Evolutionary conservation across 2,797 vertebrate genomes (phyloP), one percentile per base, ranked within the genome.

Genomic region (Dendrocincla fuliginosa): DNA sequence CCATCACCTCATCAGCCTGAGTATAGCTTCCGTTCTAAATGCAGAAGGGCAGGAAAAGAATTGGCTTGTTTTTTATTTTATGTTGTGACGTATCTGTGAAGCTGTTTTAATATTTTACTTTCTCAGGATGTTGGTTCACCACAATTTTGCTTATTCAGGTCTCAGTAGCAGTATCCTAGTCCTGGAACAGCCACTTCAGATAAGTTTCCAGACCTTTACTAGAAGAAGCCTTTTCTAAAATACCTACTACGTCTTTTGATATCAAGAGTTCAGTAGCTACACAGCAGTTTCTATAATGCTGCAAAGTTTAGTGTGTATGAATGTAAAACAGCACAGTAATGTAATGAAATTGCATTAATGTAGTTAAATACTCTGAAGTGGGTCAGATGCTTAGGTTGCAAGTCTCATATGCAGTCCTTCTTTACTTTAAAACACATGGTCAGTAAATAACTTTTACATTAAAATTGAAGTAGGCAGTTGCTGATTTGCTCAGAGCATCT

Each of bases 201-300:
- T 28, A 73, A n/a, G 3, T 70, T 89, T 83, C 12, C 35, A 88
- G 74, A 37, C 39, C 61, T 82, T 47, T 55, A 39, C 16, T 49
- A 63, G 63, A 73, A 53, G 24, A 24, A 56, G 11, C 13, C 77
- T 83, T 74, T 85, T 37, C 71, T 63, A n/a, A 69, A 49, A 74
- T 47, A 24, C 5, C 3, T 33, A 24, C 2, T 49, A 13, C 1
- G 0, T 41, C 10, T n/a, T 63, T 44, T 2, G 4, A 13, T 75
- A 39, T 2, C 16, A 18, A 46, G 65, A 88, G 49, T 59, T 70
- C 39, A 67, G 57, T 65, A 44, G 63, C 39, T 79, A 28, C 10
- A 28, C 23, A 13, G 33, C 37, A 23, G 16, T 79, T 76, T 84
- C 59, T 32, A 10, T n/a, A 87, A 52, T 8, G 3, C n/a, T 59